Evolutionary conservation across 1,140 invertebrate species (phyloP).

Genomic region (Aleiodes sp.): DNA sequence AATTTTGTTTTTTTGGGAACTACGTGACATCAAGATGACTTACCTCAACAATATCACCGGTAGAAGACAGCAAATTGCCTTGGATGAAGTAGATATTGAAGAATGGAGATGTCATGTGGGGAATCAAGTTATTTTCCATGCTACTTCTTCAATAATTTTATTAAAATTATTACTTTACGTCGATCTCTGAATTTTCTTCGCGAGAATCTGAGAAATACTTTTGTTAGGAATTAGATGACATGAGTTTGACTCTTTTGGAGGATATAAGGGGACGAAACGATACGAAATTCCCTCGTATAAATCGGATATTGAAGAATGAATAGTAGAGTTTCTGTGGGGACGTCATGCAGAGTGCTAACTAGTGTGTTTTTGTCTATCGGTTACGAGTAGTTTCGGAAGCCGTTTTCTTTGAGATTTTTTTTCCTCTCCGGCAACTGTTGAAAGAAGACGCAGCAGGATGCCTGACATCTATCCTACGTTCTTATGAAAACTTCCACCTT

Average conservation of each 20-base stretch:
- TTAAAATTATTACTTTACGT: too few species aligned
- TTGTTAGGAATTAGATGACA: too few species aligned
- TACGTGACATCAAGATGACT: background rate
- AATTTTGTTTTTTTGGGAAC: background rate
- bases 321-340: conserved; percentile 11
- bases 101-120: too few species aligned
- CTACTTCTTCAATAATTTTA: too few species aligned
- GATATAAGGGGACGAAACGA: background rate
- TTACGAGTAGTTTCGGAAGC: background rate
- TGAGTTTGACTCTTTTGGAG: too few species aligned
- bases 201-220: too few species aligned
- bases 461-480: background rate
- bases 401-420: background rate
- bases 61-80: too few species aligned
- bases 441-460: background rate
- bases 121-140: too few species aligned
- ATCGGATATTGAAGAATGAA: background rate
- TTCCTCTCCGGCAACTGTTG: background rate
- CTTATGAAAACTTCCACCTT: background rate
- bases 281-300: background rate
- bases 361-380: conserved; percentile 9
- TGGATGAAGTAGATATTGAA: too few species aligned
- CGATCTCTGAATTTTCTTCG: too few species aligned
- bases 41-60: too few species aligned
- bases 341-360: conserved; percentile 8